A percentile compares a stretch with the other conserved stretches of the same genome.
phyloP scores from a whole-genome alignment of 2,113 vertebrate species.

The Sinocyclocheilus maitianheensis region DNA sequence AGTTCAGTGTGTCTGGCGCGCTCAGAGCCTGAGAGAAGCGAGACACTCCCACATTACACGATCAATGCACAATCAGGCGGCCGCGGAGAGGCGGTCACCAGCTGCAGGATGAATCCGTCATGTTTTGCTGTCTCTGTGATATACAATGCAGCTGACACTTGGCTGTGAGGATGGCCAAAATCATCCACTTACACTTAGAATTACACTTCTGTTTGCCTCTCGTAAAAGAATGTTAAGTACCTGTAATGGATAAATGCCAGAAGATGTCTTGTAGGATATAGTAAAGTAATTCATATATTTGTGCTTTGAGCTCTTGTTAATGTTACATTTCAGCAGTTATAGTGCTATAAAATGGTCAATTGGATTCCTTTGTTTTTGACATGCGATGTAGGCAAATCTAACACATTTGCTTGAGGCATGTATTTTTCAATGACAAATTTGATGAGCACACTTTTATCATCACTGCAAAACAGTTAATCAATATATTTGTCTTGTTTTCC shows the following conservation, averaged over 20 bases:
- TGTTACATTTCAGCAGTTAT: slow-evolving; percentile 19
- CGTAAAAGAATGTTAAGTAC: slow-evolving; percentile 20
- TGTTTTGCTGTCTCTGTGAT: slow-evolving; percentile 41
- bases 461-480: not conserved
- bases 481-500: not conserved
- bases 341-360: not conserved
- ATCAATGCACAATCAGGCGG: slow-evolving; percentile 45
- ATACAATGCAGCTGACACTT: slow-evolving; percentile 36
- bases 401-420: not conserved
- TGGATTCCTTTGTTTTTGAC: not conserved
- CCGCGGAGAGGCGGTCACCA: slow-evolving; percentile 5
- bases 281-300: slow-evolving; percentile 2
- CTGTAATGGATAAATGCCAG: slow-evolving; percentile 7
- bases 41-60: slow-evolving; percentile 35
- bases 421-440: not conserved
- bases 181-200: slow-evolving; percentile 13
- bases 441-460: not conserved
- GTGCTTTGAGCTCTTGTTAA: slow-evolving; percentile 12
- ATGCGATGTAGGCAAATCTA: not conserved
- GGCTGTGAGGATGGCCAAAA: slow-evolving; percentile 23
- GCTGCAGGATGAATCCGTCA: slow-evolving; percentile 10
- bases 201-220: slow-evolving; percentile 22
- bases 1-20: slow-evolving; percentile 62
- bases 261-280: slow-evolving; percentile 7
- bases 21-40: slow-evolving; percentile 18